phyloP scores from a whole-genome alignment of 2,113 vertebrate genomes.

The Pseudorasbora parva region DNA sequence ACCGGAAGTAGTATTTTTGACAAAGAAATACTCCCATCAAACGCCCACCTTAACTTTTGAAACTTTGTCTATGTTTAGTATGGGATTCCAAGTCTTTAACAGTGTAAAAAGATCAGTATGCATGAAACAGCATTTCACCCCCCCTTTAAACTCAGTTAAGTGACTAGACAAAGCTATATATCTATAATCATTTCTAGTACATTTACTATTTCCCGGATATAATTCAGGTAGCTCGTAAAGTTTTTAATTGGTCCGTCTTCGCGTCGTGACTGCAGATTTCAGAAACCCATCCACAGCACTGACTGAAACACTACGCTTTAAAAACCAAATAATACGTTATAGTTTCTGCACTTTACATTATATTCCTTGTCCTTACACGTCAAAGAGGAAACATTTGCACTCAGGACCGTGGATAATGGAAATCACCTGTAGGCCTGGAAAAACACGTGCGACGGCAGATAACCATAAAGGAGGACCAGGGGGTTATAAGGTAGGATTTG shows the following conservation, averaged over 20 bases:
- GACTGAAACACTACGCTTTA: neutral
- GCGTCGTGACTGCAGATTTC: neutral
- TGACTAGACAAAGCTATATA: too few species aligned
- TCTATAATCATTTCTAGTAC: neutral
- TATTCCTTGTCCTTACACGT: neutral
- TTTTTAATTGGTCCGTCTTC: neutral
- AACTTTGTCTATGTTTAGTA: too few species aligned
- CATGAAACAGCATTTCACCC: too few species aligned
- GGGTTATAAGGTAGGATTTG: neutral
- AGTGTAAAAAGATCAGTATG: too few species aligned
- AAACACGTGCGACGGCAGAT: neutral
- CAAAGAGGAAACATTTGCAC: neutral
- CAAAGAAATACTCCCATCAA: too few species aligned
- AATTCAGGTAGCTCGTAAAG: neutral
- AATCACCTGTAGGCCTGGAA: neutral
- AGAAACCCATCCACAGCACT: neutral
- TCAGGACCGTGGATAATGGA: neutral
- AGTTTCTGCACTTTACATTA: neutral
- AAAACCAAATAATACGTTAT: neutral
- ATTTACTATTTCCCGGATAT: neutral
- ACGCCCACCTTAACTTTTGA: too few species aligned
- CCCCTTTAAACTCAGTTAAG: too few species aligned
- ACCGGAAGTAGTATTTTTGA: too few species aligned
- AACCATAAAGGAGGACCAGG: too few species aligned
- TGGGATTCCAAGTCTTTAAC: too few species aligned